Percentiles rank a stretch among this genome's conserved stretches.
Conservation (phyloP, 2,888 invertebrate genomes). For the Hydriomena furcata region DNA sequence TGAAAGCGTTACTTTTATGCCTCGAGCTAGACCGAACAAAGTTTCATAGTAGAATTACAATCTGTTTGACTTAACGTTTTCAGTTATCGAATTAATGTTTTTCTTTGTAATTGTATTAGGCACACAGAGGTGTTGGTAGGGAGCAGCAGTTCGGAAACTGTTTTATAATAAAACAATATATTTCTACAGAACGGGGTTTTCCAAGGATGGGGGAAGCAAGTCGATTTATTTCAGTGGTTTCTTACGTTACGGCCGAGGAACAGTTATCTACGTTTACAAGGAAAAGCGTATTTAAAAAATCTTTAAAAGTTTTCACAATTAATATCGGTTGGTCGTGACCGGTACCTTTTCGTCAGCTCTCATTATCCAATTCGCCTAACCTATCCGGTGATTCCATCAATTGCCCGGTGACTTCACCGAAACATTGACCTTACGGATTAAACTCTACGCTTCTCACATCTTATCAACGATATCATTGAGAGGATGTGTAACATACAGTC, state of each 20-base stretch:
- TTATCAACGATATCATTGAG: slow-evolving; percentile 38
- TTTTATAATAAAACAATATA: background rate
- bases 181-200: background rate
- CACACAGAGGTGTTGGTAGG: too few relatives aligned
- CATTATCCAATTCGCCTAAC: slow-evolving; percentile 43
- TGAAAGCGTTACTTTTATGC: background rate
- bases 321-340: slow-evolving; percentile 2
- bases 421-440: slow-evolving; percentile 73
- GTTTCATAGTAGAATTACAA: background rate
- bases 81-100: slow-evolving; percentile 1
- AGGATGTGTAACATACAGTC: slow-evolving; percentile 35
- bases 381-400: slow-evolving; percentile 48
- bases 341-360: slow-evolving; percentile 24
- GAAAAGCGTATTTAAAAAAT: too few relatives aligned
- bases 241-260: too few relatives aligned
- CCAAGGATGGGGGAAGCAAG: background rate
- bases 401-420: slow-evolving; percentile 68
- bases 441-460: slow-evolving; percentile 22
- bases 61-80: background rate
- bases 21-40: background rate
- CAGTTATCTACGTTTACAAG: too few relatives aligned
- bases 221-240: background rate
- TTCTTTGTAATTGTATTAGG: too few relatives aligned
- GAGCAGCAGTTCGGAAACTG: too few relatives aligned
- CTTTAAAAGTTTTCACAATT: background rate